These are phyloP conservation scores for Andricus grossulariae DNA, from an alignment of 1,140 invertebrate species.

Conservation along the genomic window DNA sequence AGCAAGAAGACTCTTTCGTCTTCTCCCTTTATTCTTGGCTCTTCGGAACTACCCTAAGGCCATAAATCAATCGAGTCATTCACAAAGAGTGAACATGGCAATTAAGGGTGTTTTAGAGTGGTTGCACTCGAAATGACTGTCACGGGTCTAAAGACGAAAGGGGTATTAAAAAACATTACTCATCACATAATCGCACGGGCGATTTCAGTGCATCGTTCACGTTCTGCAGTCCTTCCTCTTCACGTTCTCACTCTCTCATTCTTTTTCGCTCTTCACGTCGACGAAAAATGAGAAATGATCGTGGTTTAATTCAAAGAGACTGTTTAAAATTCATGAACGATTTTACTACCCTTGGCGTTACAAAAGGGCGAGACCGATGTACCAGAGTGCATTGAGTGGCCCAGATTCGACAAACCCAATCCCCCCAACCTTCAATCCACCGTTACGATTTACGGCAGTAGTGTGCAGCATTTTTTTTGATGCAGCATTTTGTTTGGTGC, in stretches of 20 bases:
- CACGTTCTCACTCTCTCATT: slow-evolving; percentile 36
- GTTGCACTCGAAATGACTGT: slow-evolving; percentile 68
- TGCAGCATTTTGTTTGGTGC: too few relatives aligned
- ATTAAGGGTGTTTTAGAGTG: slow-evolving; percentile 77
- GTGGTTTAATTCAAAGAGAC: slow-evolving; percentile 67
- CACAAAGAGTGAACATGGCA: slow-evolving; percentile 69
- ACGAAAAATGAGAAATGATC: slow-evolving; percentile 76
- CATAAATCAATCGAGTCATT: slow-evolving; percentile 61
- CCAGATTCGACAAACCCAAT: slow-evolving; percentile 53
- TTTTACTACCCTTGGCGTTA: slow-evolving; percentile 65
- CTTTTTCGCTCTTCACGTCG: slow-evolving; percentile 60
- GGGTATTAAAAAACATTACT: slow-evolving; percentile 77
- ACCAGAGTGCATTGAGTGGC: slow-evolving; percentile 49
- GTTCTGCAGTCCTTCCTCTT: slow-evolving; percentile 17
- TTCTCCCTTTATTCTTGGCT: background rate
- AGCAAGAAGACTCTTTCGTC: slow-evolving; percentile 28
- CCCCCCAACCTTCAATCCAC: background rate
- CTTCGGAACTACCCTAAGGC: slow-evolving; percentile 36
- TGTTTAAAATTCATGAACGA: slow-evolving; percentile 77
- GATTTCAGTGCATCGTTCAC: slow-evolving; percentile 36
- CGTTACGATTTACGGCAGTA: slow-evolving; percentile 6
- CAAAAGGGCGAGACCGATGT: slow-evolving; percentile 59
- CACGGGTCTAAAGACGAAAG: slow-evolving; percentile 46
- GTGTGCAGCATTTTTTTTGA: background rate
- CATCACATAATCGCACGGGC: slow-evolving; percentile 73